Percentiles rank a stretch among this genome's conserved stretches.
These are phyloP conservation scores for Drosophila neocordata DNA, from an alignment of 1,140 invertebrate species.

Conservation along the genomic window DNA sequence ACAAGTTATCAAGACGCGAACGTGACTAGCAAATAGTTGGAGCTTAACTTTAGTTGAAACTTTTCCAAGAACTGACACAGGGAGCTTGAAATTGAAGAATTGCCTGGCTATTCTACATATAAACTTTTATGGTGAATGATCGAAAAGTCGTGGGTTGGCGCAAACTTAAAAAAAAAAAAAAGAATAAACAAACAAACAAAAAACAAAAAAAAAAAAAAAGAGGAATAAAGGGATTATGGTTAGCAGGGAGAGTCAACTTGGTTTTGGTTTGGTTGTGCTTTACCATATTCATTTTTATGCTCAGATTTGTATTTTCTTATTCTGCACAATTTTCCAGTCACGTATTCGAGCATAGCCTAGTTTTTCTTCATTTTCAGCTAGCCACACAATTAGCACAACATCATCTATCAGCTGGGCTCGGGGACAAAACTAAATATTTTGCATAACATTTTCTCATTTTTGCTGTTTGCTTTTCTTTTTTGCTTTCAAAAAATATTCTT, in stretches of 20 bases:
- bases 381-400: constrained; percentile 49
- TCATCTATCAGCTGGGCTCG: constrained; percentile 28
- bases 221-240: neutral
- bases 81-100: constrained; percentile 7
- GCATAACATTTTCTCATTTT: constrained; percentile 36
- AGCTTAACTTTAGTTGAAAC: constrained; percentile 65
- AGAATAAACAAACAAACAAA: too few relatives aligned
- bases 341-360: constrained; percentile 12
- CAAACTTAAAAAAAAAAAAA: too few relatives aligned
- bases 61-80: constrained; percentile 34
- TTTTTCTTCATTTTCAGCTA: neutral
- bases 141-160: neutral
- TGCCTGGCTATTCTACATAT: constrained; percentile 7
- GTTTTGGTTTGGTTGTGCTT: neutral
- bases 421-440: constrained; percentile 35
- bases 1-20: constrained; percentile 78
- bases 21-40: constrained; percentile 76
- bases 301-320: neutral
- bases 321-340: constrained; percentile 3
- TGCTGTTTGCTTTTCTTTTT: too few relatives aligned
- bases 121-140: constrained; percentile 9
- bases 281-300: neutral
- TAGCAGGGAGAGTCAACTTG: neutral
- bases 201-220: too few relatives aligned
- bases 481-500: constrained; percentile 33